Conservation (phyloP, 1,140 invertebrate species). For the Leucophenga varia region DNA sequence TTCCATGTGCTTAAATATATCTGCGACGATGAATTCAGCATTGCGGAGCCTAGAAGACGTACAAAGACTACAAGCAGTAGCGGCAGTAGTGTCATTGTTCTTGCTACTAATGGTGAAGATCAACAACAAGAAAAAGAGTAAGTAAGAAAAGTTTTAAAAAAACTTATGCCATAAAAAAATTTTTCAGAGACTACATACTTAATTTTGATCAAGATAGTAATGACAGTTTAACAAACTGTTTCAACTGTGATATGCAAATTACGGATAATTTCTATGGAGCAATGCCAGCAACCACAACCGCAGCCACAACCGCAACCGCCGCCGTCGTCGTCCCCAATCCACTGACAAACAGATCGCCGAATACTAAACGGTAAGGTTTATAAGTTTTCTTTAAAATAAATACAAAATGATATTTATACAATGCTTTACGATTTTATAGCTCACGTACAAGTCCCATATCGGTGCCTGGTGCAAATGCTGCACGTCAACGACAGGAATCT, state of each 20-base stretch:
- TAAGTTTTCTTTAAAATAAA: background rate
- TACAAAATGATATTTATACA: slow-evolving; percentile 24
- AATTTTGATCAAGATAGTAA: slow-evolving; percentile 24
- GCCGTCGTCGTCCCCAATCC: slow-evolving; percentile 1
- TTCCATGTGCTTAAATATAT: slow-evolving; percentile 75
- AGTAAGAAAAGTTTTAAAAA: background rate
- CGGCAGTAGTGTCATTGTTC: slow-evolving; percentile 9
- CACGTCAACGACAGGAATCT: slow-evolving; percentile 61
- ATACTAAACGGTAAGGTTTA: slow-evolving; percentile 12
- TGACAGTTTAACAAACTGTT: slow-evolving; percentile 18
- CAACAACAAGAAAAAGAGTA: slow-evolving; percentile 15
- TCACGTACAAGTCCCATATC: slow-evolving; percentile 61
- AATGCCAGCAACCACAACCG: background rate
- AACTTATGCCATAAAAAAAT: no score
- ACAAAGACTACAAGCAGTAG: slow-evolving; percentile 20
- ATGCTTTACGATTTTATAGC: slow-evolving; percentile 23
- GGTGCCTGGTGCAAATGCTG: slow-evolving; percentile 46
- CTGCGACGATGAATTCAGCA: slow-evolving; percentile 66
- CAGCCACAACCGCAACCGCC: background rate
- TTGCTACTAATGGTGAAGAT: slow-evolving; percentile 14
- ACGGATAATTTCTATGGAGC: slow-evolving; percentile 11
- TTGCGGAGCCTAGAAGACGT: slow-evolving; percentile 37
- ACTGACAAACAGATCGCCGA: slow-evolving; percentile 15
- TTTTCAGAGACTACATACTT: slow-evolving; percentile 9
- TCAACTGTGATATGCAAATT: slow-evolving; percentile 19